Evolutionary conservation across 2,797 vertebrate genomes (phyloP).

Genomic region (Bovichtus diacanthus): DNA sequence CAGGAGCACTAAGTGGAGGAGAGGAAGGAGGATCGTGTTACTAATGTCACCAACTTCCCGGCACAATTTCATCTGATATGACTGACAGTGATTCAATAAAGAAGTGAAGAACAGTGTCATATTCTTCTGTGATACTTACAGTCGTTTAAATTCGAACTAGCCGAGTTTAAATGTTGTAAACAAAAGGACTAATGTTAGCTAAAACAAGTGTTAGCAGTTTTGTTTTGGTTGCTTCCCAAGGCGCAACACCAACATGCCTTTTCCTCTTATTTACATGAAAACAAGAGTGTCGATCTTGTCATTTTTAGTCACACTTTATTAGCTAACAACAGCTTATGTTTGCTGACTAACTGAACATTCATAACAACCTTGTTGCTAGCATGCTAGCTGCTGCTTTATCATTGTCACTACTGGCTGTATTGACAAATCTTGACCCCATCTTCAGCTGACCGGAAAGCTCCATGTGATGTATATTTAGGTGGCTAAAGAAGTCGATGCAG

Average conservation of each 20-base stretch:
- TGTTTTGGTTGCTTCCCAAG: neutral
- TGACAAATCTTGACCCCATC: neutral
- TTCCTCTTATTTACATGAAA: neutral
- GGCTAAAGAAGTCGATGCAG: neutral
- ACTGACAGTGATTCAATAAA: rapidly evolving
- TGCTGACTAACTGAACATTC: constrained; percentile 1
- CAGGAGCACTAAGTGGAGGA: constrained; percentile 7
- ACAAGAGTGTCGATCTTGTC: neutral
- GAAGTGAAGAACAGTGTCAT: too few species aligned
- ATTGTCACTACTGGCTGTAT: neutral
- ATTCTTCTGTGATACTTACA: too few species aligned
- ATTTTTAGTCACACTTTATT: too few species aligned
- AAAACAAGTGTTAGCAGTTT: neutral
- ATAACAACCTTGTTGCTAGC: neutral
- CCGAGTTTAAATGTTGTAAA: neutral
- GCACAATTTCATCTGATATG: neutral
- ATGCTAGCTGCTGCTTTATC: neutral
- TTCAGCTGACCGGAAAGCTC: neutral
- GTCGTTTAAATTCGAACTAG: neutral
- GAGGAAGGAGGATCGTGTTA: constrained; percentile 36
- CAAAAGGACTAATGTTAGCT: neutral
- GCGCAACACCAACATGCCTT: neutral
- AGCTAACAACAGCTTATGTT: neutral
- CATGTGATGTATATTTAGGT: neutral
- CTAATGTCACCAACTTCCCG: constrained; percentile 7